These are phyloP conservation scores for Balaenoptera acutorostrata DNA, from an alignment of 2,113 vertebrate genomes.

Conservation along the genomic window DNA sequence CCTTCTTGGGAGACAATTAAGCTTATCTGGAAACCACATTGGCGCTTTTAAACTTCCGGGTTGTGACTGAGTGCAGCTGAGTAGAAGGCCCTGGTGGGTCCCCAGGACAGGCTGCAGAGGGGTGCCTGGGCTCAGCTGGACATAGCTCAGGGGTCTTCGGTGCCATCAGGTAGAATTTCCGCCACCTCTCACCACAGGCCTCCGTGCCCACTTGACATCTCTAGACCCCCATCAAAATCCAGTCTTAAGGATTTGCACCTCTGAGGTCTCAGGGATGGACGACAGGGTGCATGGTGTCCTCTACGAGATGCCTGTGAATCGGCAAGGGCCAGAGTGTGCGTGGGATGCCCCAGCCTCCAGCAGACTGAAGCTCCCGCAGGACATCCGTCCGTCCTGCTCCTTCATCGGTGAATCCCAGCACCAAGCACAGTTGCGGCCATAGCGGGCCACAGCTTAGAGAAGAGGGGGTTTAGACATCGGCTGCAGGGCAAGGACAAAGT, in stretches of 20 bases:
- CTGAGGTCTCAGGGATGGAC: neutral
- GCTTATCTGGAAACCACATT: neutral
- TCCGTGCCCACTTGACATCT: neutral
- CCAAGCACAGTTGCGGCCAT: neutral
- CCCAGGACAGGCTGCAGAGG: neutral
- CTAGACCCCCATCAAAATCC: neutral
- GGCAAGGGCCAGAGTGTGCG: neutral
- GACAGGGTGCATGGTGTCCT: neutral
- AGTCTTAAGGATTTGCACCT: neutral
- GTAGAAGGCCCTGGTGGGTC: rapidly evolving
- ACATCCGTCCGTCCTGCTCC: neutral
- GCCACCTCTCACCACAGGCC: neutral
- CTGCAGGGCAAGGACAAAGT: rapidly evolving
- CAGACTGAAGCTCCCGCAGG: rapidly evolving
- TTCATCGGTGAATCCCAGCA: neutral
- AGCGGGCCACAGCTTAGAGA: neutral
- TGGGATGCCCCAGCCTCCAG: neutral
- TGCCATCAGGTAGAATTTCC: neutral
- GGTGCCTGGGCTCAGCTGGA: too few relatives aligned
- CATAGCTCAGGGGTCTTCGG: neutral
- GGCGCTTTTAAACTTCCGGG: neutral
- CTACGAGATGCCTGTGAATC: rapidly evolving
- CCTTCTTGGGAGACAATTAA: neutral
- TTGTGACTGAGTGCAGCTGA: neutral
- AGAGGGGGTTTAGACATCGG: neutral